Percentiles rank a stretch among this genome's conserved stretches.
Conservation (phyloP, 2,888 invertebrate species). For the Podotricha telesiphe region DNA sequence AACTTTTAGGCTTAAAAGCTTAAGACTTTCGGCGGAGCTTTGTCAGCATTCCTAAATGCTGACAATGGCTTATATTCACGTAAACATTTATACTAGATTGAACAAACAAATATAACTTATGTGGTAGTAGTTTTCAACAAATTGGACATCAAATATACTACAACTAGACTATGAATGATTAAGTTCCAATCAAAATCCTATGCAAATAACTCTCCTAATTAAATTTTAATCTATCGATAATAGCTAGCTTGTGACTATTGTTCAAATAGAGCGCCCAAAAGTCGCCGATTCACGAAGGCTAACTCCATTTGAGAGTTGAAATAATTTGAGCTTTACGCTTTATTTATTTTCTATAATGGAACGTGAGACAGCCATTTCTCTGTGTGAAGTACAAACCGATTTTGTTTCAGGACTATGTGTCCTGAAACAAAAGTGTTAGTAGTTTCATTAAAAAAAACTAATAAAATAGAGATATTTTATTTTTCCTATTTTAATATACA, state of each 20-base stretch:
- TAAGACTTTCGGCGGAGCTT: conserved; percentile 30
- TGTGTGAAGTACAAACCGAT: conserved; percentile 35
- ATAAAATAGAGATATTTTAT: no score
- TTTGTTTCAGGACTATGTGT: neutral
- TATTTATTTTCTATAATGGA: conserved; percentile 75
- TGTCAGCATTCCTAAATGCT: conserved; percentile 26
- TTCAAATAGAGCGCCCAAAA: conserved; percentile 55
- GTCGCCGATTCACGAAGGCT: conserved; percentile 63
- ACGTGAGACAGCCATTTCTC: conserved; percentile 63
- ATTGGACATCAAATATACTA: conserved; percentile 16
- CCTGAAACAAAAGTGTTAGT: conserved; percentile 9
- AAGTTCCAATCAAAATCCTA: conserved; percentile 22
- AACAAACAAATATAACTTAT: no score
- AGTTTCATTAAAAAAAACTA: conserved; percentile 4
- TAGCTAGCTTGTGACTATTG: conserved; percentile 58
- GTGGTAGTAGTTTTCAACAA: neutral
- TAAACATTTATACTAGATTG: conserved; percentile 16
- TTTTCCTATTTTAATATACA: no score
- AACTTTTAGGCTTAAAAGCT: conserved; percentile 36
- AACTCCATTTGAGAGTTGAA: conserved; percentile 73
- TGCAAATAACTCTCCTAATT: conserved; percentile 20
- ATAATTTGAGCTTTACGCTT: conserved; percentile 74
- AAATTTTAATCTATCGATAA: conserved; percentile 47
- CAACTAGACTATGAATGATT: conserved; percentile 17
- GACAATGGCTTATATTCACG: conserved; percentile 25